Evolutionary conservation across 2,113 vertebrate species (phyloP), one percentile per base, ranked within the genome.

Genomic region (Dicentrarchus labrax): DNA sequence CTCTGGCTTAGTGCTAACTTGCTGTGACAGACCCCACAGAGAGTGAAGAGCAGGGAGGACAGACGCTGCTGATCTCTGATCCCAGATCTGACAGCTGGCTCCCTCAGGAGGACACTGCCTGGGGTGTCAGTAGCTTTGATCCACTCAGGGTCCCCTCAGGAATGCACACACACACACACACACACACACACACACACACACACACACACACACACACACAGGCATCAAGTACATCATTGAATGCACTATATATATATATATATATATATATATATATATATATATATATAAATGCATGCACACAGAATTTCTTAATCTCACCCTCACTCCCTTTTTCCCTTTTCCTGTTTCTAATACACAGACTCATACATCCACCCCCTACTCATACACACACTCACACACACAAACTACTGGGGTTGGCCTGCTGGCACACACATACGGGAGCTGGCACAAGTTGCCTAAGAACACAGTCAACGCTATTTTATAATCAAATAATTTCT

Each of bases 401-500:
- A 76, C 78, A 41, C 69, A 70, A 24, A 24, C 43, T 76, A 24
- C 84, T 60, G 80, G 45, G 45, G 68, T 72, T 0, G 22, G 87
- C 76, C 84, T 75, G 65, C 72, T 91, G 88, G 91, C 89, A 87
- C 81, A 86, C 48, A 78, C 65, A 77, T 43, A 38, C 47, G n/a
- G 79, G 60, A 82, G 76, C 73, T 94, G 93, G 93, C 90, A 87
- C 0, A 13, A 78, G 70, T 64, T 77, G 24, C 72, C 45, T 80
- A 67, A 84, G 81, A 93, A 84, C 86, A 84, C 89, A 87, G 84
- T 78, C 70, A 53, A 61, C 1, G 36, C 60, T 91, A 80, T 87
- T 92, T 90, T 89, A 91, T 89, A 91, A 93, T 92, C 83, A 92
- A 93, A 93, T 94, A 83, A 93, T 91, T 92, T 91, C 86, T 90